Base-by-base conservation (phyloP, 2,113 vertebrate species). In the Marmota monax region DNA sequence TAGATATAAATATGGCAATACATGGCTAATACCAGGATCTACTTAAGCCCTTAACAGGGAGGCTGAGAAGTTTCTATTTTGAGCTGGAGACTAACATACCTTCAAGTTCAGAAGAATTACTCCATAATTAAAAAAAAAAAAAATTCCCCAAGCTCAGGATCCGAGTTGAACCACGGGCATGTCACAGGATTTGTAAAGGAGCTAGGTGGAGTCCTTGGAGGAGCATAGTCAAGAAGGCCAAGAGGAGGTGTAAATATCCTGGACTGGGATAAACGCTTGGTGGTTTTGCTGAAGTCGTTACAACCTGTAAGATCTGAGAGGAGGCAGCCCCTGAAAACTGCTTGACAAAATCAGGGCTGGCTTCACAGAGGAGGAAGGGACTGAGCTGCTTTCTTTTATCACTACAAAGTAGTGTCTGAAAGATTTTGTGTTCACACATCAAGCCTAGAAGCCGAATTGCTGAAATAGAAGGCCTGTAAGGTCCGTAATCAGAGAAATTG, bases 401-500 rank as follows among this genome's bases (percentile, higher is more conserved):
- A 88, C 69, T 27, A 23, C 9, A 42, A 34, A 61, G 2, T 29
- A 34, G 39, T 23, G 1, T 96, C 77, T 18, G 3, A 84, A 77
- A 92, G 73, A 63, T 32, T 17, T 32, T 84, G 3, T 2, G 5
- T 95, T 94, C 37, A 69, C 45, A 73, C 18, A 74, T 45, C 17
- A 48, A 42, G 39, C 76, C 25, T n/a, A 32, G 48, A 92, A 85
- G 77, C 12, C n/a, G 67, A 69, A 27, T 5, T 56, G 56, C 69
- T 48, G 53, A 90, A 76, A 63, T 3, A 84, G 56, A 92, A 92
- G 45, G 27, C 45, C 53, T 16, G 14, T 37, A 48, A 39, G 18
- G 18, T 87, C 84, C 32, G 27, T 25, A 48, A 89, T 93, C 92
- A 93, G 42, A 73, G 17, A 93, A 94, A 95, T 84, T 70, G 83